Percentiles rank a stretch among this genome's conserved stretches.
phyloP scores from a whole-genome alignment of 2,888 invertebrate species.

The Caenorhabditis sp. region DNA sequence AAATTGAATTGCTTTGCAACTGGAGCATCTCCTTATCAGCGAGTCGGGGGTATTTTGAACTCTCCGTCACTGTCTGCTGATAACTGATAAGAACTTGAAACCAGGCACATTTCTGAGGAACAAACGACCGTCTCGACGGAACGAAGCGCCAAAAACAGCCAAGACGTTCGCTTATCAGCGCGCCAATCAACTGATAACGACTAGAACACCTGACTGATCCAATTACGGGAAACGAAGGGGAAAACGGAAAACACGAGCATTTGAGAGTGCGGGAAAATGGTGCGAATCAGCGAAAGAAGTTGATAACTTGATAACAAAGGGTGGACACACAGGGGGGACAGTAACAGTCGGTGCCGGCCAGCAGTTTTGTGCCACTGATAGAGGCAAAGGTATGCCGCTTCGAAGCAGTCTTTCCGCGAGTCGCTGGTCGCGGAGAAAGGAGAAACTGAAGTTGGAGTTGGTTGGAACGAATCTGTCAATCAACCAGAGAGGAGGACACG shows the following conservation, averaged over 20 bases:
- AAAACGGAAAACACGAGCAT: not conserved
- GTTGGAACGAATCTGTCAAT: not conserved
- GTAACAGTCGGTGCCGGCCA: conserved; percentile 58
- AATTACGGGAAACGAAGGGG: conserved; percentile 45
- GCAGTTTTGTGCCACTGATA: conserved; percentile 52
- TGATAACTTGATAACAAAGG: conserved; percentile 45
- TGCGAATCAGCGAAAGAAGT: conserved; percentile 14
- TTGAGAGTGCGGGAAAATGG: conserved; percentile 46
- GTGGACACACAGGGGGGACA: conserved; percentile 35
- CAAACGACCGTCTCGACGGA: not conserved
- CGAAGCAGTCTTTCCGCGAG: conserved; percentile 19
- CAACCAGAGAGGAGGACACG: not conserved
- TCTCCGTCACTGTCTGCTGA: not conserved
- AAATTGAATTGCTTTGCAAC: conserved; percentile 15
- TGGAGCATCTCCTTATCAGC: not conserved
- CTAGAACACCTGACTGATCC: conserved; percentile 53
- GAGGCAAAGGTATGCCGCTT: conserved; percentile 4
- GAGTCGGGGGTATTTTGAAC: conserved; percentile 8
- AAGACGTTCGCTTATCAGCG: conserved; percentile 45
- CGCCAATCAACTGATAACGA: conserved; percentile 34
- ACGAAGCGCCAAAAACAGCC: conserved; percentile 1
- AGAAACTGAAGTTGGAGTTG: too few relatives aligned
- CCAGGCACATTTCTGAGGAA: conserved; percentile 9
- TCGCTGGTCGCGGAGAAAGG: not conserved
- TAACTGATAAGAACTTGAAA: not conserved